phyloP scores from a whole-genome alignment of 2,797 vertebrate genomes.

The Hozukius guyotensis region DNA sequence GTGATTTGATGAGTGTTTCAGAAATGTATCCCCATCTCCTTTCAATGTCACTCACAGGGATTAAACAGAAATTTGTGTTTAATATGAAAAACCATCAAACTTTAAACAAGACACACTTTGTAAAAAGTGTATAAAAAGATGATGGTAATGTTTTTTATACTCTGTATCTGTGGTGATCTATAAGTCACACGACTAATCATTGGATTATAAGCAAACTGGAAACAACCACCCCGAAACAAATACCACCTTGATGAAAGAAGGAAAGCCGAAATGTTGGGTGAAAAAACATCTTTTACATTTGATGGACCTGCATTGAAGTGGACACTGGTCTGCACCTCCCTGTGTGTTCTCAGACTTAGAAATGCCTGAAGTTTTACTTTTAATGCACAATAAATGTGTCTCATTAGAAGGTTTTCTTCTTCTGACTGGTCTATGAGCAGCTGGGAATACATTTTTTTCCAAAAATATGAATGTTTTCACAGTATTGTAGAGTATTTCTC shows the following conservation, averaged over 20 bases:
- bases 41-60: background rate
- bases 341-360: no score
- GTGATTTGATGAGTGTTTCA: background rate
- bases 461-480: no score
- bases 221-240: background rate
- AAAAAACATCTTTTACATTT: no score
- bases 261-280: background rate
- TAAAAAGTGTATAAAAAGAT: no score
- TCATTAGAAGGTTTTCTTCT: no score
- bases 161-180: background rate
- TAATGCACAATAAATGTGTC: background rate
- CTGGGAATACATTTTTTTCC: no score
- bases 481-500: background rate
- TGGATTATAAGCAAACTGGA: background rate
- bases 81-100: background rate
- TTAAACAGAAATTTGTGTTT: background rate
- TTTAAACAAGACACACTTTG: background rate
- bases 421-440: no score
- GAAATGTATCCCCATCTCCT: background rate
- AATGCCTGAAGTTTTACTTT: background rate
- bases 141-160: background rate
- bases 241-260: background rate
- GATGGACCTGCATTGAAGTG: no score
- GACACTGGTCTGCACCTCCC: no score
- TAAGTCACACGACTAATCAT: background rate